Evolutionary conservation across 2,113 vertebrate genomes (phyloP).

Genomic region (Apteryx mantelli): DNA sequence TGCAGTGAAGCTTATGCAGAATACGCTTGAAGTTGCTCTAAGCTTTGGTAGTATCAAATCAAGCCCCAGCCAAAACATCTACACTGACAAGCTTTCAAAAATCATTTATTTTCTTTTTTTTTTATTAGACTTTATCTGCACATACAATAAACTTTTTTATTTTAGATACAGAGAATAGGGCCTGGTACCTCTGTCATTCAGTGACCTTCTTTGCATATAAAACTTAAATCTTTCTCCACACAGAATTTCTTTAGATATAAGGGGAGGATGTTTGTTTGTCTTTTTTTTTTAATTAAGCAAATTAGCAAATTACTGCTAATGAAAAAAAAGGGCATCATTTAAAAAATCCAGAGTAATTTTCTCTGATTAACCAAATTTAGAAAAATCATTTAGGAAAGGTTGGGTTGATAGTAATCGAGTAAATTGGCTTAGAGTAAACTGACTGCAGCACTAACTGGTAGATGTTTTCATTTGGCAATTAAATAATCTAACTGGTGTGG

Average conservation of each 20-base stretch:
- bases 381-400: background rate
- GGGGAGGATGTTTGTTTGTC: background rate
- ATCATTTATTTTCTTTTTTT: accelerated
- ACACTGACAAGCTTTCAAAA: background rate
- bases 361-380: background rate
- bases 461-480: background rate
- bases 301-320: background rate
- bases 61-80: background rate
- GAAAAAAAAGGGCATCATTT: background rate
- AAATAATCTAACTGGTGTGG: constrained; percentile 9
- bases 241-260: background rate
- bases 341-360: background rate
- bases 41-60: background rate
- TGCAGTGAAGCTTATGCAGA: background rate
- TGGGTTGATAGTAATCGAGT: background rate
- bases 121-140: background rate
- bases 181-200: background rate
- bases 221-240: background rate
- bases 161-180: background rate
- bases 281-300: background rate
- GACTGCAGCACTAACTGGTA: background rate
- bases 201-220: background rate
- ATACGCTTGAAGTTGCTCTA: background rate
- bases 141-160: background rate
- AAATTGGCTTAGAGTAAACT: background rate